phyloP scores from a whole-genome alignment of 2,888 invertebrate species.

The Eulithis prunata region DNA sequence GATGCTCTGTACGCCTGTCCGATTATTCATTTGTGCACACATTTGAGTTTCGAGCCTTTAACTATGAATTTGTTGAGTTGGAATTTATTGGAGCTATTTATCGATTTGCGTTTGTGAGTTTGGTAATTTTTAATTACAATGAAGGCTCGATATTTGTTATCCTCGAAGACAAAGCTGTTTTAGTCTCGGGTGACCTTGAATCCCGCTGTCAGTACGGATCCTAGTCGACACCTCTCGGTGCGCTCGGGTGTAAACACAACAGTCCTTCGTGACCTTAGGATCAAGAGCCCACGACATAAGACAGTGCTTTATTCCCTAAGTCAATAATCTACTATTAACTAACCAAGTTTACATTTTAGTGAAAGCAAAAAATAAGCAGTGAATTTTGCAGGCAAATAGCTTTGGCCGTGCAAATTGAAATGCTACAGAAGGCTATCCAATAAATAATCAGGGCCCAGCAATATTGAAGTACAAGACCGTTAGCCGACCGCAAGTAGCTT shows the following conservation, averaged over 20 bases:
- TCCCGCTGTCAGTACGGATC: too few species aligned
- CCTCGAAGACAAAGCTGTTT: too few species aligned
- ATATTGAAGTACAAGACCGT: slow-evolving; percentile 37
- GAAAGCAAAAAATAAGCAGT: neutral
- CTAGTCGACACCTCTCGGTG: too few species aligned
- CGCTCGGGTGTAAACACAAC: too few species aligned
- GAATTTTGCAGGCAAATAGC: slow-evolving; percentile 1
- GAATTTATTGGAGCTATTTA: neutral
- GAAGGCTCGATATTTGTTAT: neutral
- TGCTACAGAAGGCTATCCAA: slow-evolving; percentile 27
- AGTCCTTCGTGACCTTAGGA: too few species aligned
- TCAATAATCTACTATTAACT: too few species aligned
- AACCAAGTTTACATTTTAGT: too few species aligned
- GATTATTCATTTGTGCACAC: slow-evolving; percentile 37
- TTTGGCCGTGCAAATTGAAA: slow-evolving; percentile 6
- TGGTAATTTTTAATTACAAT: neutral
- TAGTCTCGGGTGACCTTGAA: too few species aligned
- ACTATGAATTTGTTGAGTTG: slow-evolving; percentile 24
- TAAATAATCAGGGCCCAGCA: slow-evolving; percentile 37
- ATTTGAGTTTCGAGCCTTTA: slow-evolving; percentile 24
- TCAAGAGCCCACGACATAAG: too few species aligned
- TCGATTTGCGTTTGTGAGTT: neutral
- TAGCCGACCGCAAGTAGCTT: slow-evolving; percentile 38
- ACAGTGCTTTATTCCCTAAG: too few species aligned
- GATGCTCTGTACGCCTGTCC: slow-evolving; percentile 54